Conservation (phyloP, 2,888 invertebrate genomes). For the Acleris emargana region DNA sequence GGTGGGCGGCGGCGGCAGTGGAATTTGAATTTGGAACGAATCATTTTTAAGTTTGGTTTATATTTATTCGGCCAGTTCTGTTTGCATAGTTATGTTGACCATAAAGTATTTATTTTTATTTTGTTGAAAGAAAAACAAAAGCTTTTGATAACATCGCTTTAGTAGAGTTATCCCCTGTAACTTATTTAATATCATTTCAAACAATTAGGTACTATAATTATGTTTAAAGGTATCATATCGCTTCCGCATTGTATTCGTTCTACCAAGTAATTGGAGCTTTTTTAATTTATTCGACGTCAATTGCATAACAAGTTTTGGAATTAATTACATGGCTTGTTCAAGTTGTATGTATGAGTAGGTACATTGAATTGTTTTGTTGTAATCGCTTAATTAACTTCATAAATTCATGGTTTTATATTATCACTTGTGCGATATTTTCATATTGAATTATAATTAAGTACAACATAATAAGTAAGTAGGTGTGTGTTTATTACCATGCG, state of each 20-base stretch:
- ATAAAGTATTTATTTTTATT: constrained; percentile 21
- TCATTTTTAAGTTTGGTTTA: constrained; percentile 46
- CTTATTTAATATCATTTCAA: constrained; percentile 9
- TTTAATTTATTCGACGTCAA: constrained; percentile 27
- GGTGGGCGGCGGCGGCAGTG: constrained; percentile 45
- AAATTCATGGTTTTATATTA: too few species aligned
- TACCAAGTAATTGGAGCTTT: constrained; percentile 15
- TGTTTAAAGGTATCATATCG: constrained; percentile 6
- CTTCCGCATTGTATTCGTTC: constrained; percentile 23
- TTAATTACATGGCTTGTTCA: constrained; percentile 9
- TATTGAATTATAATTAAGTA: too few species aligned
- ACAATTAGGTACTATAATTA: constrained; percentile 15
- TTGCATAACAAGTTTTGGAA: constrained; percentile 12
- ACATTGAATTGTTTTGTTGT: constrained; percentile 3
- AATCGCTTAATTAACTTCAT: neutral
- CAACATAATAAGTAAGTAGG: too few species aligned
- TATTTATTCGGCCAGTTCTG: constrained; percentile 38
- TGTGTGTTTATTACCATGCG: too few species aligned
- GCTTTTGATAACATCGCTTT: constrained; percentile 18
- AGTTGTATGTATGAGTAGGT: neutral
- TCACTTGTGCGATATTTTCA: too few species aligned
- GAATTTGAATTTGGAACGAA: constrained; percentile 40
- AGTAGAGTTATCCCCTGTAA: constrained; percentile 1
- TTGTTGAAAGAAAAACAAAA: constrained; percentile 10
- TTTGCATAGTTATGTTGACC: constrained; percentile 15